These are phyloP conservation scores for Apodemia mormo DNA, from an alignment of 2,888 invertebrate species.

Conservation along the genomic window DNA sequence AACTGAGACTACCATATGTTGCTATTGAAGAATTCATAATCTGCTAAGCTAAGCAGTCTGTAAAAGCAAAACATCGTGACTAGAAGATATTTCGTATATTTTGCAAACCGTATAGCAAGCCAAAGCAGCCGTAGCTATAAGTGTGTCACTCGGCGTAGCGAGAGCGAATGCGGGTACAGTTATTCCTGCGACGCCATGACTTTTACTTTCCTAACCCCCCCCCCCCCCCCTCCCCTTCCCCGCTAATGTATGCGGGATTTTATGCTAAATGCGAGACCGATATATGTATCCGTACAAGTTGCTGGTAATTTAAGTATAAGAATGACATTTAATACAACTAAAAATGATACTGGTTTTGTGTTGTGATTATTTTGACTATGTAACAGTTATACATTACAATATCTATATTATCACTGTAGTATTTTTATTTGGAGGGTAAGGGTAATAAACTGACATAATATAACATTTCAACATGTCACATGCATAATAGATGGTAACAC, in stretches of 20 bases:
- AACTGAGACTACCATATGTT: too few species aligned
- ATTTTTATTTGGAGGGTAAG: too few species aligned
- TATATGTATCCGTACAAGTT: neutral
- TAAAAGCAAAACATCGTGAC: neutral
- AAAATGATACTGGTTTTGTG: too few species aligned
- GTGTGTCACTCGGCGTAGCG: constrained; percentile 45
- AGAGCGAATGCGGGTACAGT: constrained; percentile 74
- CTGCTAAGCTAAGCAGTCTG: too few species aligned
- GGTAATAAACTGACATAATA: too few species aligned
- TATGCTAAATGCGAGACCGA: constrained; percentile 17
- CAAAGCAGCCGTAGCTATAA: constrained; percentile 23
- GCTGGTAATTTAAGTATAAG: constrained; percentile 26
- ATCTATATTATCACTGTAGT: too few species aligned
- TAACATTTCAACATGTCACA: too few species aligned
- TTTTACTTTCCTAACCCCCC: constrained; percentile 67
- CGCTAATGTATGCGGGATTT: constrained; percentile 26
- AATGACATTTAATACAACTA: too few species aligned
- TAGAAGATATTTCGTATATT: neutral
- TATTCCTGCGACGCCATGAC: constrained; percentile 51
- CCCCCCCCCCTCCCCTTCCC: constrained; percentile 32
- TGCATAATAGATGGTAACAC: too few species aligned
- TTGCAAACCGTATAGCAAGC: neutral
- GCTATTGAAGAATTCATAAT: too few species aligned
- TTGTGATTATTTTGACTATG: too few species aligned
- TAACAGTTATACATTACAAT: too few species aligned